Base-by-base conservation (phyloP, 2,888 invertebrate species). In the Odontocolon sp. region DNA sequence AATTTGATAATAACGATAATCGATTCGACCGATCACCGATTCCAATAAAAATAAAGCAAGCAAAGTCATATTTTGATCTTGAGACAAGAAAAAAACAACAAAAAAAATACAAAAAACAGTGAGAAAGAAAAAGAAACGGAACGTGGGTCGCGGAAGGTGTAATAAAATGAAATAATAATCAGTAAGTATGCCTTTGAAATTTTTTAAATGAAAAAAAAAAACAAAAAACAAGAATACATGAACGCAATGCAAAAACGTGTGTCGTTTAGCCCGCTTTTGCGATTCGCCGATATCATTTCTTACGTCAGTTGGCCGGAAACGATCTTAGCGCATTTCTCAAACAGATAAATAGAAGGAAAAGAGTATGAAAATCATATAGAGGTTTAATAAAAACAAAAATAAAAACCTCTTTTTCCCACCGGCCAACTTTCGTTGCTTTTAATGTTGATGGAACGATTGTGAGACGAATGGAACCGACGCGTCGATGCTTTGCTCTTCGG, bases 41-140 rank as follows among this genome's bases (percentile, higher is more conserved):
- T 38, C 36, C 31, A 11, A 26, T 38, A 45, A 56, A 11, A 38
- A 28, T 18, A n/a, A 2, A 38, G 6, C 36, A 78, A 79, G 70
- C 72, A 80, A 84, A 86, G 82, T 84, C 84, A 84, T 88, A 87
- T 87, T 88, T 88, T 87, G 82, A 86, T 85, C 77, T 82, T 83
- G 81, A 77, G 69, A 76, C 54, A 50, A 70, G 36, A 68, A 38
- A 63, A 31, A 47, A 64, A 59, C 38, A 67, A 3, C 8, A 40
- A 38, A 63, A 54, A 57, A 26, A 28, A 40, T 9, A 21, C 16
- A 31, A 42, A n/a, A 66, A 36, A 57, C 11, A 42, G 28, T 11
- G 31, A 50, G 21, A 54, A 11, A 47, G 11, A 18, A 38, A 47
- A 70, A 47, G 23, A 14, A n/a, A 64, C n/a, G 26, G 47, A 40